A percentile compares a stretch with the other conserved stretches of the same genome.
Conservation (phyloP, 2,113 vertebrate genomes). For the Sterrhoptilus dennistouni region DNA sequence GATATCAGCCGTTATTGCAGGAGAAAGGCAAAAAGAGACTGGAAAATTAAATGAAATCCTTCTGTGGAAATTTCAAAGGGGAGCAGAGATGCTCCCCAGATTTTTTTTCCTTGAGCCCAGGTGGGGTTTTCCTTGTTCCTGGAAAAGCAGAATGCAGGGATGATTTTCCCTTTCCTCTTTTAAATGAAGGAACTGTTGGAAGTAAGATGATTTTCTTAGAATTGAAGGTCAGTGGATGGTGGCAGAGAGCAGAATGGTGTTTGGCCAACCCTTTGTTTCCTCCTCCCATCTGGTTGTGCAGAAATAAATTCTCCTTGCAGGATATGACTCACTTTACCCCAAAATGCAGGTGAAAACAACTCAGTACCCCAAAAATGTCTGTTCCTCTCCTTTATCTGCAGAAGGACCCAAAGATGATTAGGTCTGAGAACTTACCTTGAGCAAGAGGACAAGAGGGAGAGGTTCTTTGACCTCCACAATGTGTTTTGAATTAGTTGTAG, state of each 20-base stretch:
- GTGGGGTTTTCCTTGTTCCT: not conserved
- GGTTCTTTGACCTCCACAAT: conserved; percentile 21
- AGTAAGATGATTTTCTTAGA: not conserved
- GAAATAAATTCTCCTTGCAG: not conserved
- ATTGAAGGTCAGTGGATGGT: not conserved
- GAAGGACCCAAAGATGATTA: not conserved
- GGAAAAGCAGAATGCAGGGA: not conserved
- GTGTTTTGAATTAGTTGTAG: conserved; percentile 67
- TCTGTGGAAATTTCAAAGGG: conserved; percentile 28
- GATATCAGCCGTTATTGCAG: conserved; percentile 29
- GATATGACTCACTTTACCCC: not conserved
- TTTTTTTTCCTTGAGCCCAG: not conserved
- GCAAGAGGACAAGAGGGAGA: not conserved
- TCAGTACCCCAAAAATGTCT: not conserved
- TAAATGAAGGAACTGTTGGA: not conserved
- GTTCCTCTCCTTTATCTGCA: not conserved
- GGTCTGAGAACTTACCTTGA: not conserved
- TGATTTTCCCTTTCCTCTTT: not conserved
- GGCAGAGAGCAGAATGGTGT: not conserved
- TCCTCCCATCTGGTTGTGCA: accelerated
- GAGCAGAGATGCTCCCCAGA: not conserved
- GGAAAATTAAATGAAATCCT: conserved; percentile 53
- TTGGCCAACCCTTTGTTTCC: not conserved
- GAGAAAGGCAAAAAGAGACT: conserved; percentile 36
- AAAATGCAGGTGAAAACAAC: not conserved